These are phyloP conservation scores for Knipowitschia caucasica DNA, from an alignment of 2,797 vertebrate species.

Conservation along the genomic window DNA sequence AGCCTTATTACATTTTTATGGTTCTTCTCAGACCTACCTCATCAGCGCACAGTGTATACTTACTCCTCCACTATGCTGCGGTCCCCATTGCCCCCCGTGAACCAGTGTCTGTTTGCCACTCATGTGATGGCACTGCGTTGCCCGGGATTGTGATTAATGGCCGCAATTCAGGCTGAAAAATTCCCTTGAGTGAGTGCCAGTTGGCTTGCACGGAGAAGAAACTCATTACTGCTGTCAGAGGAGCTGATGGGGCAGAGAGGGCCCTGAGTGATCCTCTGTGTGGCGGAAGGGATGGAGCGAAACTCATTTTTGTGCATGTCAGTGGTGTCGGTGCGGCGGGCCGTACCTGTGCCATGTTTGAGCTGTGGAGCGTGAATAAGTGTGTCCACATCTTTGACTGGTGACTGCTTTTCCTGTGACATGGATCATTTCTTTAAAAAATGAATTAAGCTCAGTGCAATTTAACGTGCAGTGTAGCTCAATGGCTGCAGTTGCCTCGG, in stretches of 20 bases:
- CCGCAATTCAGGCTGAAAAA: conserved; percentile 83
- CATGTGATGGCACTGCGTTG: conserved; percentile 74
- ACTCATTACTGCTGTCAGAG: conserved; percentile 82
- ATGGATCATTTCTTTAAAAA: conserved; percentile 50
- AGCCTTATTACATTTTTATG: conserved; percentile 13
- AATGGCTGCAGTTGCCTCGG: conserved; percentile 18
- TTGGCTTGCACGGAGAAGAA: conserved; percentile 80
- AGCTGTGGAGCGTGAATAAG: conserved; percentile 50
- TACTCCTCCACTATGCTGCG: conserved; percentile 32
- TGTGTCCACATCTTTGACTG: conserved; percentile 40
- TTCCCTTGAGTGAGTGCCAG: conserved; percentile 85
- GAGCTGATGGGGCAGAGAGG: conserved; percentile 70
- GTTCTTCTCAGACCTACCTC: conserved; percentile 12
- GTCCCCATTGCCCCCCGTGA: conserved; percentile 31
- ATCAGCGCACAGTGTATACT: neutral
- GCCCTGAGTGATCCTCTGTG: conserved; percentile 44
- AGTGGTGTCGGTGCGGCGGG: conserved; percentile 27
- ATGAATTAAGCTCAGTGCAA: conserved; percentile 24
- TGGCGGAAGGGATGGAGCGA: conserved; percentile 23
- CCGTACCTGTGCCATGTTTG: conserved; percentile 33
- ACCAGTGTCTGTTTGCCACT: conserved; percentile 63
- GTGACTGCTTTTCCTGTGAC: conserved; percentile 48
- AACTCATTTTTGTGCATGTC: conserved; percentile 49
- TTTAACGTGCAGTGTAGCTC: conserved; percentile 42
- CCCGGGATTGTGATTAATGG: conserved; percentile 86